Evolutionary conservation across 2,888 invertebrate genomes (phyloP).

Genomic region (Hydroisotoma schaefferi): DNA sequence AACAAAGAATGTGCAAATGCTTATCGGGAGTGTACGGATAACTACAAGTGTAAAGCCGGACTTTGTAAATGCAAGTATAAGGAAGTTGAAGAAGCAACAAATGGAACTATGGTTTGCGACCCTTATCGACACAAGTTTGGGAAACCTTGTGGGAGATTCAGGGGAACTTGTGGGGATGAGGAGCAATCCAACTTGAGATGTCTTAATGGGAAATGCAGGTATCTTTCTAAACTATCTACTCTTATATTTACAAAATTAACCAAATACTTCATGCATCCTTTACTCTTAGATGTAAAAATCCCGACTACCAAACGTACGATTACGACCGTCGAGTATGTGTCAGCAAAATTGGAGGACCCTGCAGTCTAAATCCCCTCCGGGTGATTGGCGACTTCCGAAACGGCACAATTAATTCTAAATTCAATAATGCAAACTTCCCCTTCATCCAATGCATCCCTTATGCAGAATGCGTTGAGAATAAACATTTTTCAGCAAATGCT

Average conservation of each 20-base stretch:
- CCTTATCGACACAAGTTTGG: constrained; percentile 30
- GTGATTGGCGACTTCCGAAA: constrained; percentile 7
- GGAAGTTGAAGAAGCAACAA: constrained; percentile 21
- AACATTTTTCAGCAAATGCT: not conserved
- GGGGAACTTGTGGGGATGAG: constrained; percentile 31
- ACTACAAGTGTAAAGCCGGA: constrained; percentile 34
- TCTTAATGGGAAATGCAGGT: constrained; percentile 35
- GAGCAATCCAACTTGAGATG: constrained; percentile 22
- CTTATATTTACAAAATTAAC: not conserved
- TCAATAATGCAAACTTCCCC: constrained; percentile 2
- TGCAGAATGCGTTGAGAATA: constrained; percentile 32
- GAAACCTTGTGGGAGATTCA: constrained; percentile 29
- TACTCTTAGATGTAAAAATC: constrained; percentile 29
- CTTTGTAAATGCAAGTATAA: constrained; percentile 34
- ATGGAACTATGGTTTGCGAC: constrained; percentile 31
- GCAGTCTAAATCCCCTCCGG: constrained; percentile 12
- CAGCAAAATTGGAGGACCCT: constrained; percentile 37
- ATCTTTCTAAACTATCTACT: not conserved
- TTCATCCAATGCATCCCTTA: constrained; percentile 29
- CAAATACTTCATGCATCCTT: not conserved
- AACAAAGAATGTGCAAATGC: constrained; percentile 30
- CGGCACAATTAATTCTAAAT: constrained; percentile 6
- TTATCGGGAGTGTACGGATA: constrained; percentile 35
- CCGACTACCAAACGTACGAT: constrained; percentile 39
- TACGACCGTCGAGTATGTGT: constrained; percentile 30